Evolutionary conservation across 2,888 invertebrate genomes (phyloP).

Genomic region (Pteria penguin): DNA sequence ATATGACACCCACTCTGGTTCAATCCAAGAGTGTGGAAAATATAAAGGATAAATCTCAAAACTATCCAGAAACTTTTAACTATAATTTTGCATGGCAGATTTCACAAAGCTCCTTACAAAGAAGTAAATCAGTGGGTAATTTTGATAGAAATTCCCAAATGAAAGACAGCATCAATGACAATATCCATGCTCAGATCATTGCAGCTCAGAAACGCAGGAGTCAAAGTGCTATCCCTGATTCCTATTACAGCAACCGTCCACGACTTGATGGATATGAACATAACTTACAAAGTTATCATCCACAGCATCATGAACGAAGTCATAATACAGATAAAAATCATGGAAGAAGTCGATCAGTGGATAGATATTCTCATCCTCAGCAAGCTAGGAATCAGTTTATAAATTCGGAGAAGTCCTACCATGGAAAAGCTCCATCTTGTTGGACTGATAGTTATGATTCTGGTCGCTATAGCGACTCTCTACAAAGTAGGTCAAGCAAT

Average conservation of each 20-base stretch:
- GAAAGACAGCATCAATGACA: neutral
- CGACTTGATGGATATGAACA: neutral
- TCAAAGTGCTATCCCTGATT: neutral
- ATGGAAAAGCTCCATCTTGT: neutral
- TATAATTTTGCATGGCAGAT: too few relatives aligned
- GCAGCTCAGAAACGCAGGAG: neutral
- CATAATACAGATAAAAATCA: neutral
- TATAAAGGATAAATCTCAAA: neutral
- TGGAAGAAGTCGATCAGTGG: neutral
- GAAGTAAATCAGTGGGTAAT: slow-evolving; percentile 8
- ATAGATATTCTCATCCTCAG: neutral
- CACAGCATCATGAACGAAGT: neutral
- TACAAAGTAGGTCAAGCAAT: neutral
- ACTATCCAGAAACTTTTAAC: neutral
- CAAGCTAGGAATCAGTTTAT: neutral
- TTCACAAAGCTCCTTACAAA: neutral
- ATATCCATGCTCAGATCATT: neutral
- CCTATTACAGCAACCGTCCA: neutral
- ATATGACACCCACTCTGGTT: neutral
- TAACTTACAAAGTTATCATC: neutral
- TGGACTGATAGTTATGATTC: slow-evolving; percentile 13
- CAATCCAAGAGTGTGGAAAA: slow-evolving; percentile 1
- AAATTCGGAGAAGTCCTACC: neutral
- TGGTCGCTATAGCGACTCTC: slow-evolving; percentile 6
- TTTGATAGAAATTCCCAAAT: neutral